phyloP scores from a whole-genome alignment of 2,797 vertebrate genomes.

The Psittacula derbiana region DNA sequence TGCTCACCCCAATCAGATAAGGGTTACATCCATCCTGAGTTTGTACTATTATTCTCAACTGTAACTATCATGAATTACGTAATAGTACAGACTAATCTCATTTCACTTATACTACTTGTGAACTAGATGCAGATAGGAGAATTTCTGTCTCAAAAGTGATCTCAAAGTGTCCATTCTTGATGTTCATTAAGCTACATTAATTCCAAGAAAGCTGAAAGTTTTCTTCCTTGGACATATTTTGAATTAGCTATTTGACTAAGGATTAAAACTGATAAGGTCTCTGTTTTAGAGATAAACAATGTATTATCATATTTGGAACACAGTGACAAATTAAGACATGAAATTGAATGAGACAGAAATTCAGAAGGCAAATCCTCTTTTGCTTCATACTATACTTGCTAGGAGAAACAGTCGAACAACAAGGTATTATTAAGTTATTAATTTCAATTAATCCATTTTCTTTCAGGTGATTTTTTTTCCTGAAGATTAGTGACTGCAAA shows the following conservation, averaged over 20 bases:
- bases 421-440: neutral
- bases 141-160: neutral
- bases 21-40: neutral
- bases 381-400: neutral
- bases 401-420: neutral
- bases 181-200: neutral
- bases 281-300: neutral
- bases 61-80: rapidly evolving
- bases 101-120: neutral
- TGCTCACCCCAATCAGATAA: neutral
- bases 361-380: neutral
- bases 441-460: neutral
- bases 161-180: neutral
- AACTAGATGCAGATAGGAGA: rapidly evolving
- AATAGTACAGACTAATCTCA: neutral
- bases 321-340: neutral
- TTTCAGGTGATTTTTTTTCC: neutral
- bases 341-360: neutral
- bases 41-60: neutral
- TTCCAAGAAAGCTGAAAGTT: neutral
- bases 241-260: neutral
- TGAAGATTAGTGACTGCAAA: neutral
- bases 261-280: neutral
- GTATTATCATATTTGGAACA: neutral
- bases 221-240: neutral